Evolutionary conservation across 2,113 vertebrate genomes (phyloP).

Genomic region (Petaurus breviceps): DNA sequence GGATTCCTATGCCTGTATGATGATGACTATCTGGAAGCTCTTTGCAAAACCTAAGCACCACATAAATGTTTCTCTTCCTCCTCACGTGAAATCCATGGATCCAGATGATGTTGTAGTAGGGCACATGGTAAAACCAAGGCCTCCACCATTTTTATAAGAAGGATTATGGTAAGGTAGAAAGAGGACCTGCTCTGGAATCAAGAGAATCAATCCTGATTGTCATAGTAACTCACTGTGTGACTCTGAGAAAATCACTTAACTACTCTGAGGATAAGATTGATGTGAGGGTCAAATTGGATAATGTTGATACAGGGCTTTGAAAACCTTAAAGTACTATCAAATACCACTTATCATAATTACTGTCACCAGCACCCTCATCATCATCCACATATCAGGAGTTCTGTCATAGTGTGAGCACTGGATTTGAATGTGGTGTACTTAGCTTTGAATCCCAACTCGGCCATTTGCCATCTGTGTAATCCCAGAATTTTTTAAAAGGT

Average conservation of each 20-base stretch:
- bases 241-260: not conserved
- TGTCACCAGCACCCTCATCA: no score
- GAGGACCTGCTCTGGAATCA: not conserved
- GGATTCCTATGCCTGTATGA: not conserved
- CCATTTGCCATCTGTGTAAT: not conserved
- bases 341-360: not conserved
- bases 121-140: not conserved
- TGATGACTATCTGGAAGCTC: not conserved
- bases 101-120: not conserved
- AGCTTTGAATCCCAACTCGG: not conserved
- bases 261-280: not conserved
- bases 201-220: not conserved
- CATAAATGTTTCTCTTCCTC: not conserved
- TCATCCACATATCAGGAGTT: not conserved
- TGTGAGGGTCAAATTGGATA: not conserved
- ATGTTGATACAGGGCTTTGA: not conserved
- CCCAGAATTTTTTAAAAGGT: not conserved
- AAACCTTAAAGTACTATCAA: not conserved
- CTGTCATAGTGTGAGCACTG: not conserved
- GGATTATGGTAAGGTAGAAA: not conserved
- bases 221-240: not conserved
- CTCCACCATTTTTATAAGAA: not conserved
- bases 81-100: not conserved
- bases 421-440: not conserved
- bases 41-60: not conserved